phyloP scores from a whole-genome alignment of 2,797 vertebrate genomes.

The Microhierax caerulescens region DNA sequence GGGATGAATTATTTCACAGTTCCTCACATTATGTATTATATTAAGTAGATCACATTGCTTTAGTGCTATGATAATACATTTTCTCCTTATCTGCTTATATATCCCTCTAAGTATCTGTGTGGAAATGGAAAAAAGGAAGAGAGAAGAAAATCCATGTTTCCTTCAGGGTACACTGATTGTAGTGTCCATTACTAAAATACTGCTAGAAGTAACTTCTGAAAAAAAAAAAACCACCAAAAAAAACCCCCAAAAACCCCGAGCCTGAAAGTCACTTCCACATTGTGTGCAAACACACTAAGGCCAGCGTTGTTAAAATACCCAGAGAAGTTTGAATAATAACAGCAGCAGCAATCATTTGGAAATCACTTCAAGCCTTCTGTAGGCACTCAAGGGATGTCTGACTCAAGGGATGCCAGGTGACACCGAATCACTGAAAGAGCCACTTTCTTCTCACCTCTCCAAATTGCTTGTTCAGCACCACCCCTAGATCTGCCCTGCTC shows the following conservation, averaged over 20 bases:
- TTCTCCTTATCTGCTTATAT: neutral
- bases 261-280: neutral
- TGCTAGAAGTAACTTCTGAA: neutral
- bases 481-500: neutral
- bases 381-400: neutral
- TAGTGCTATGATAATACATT: neutral
- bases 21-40: neutral
- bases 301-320: neutral
- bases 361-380: slow-evolving; percentile 1
- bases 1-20: neutral
- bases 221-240: neutral
- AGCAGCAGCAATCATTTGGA: neutral
- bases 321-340: neutral
- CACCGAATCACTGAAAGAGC: neutral
- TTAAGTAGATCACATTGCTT: neutral
- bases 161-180: neutral
- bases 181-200: neutral
- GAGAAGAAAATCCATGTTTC: neutral
- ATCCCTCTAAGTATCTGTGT: neutral
- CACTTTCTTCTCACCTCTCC: neutral
- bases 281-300: neutral
- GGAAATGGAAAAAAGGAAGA: neutral
- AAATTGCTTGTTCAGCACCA: neutral
- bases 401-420: neutral
- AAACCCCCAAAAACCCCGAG: neutral